Percentiles rank a stretch among this genome's conserved stretches.
Evolutionary conservation across 2,113 vertebrate species (phyloP).

Genomic region (Cephalopholis sonnerati): DNA sequence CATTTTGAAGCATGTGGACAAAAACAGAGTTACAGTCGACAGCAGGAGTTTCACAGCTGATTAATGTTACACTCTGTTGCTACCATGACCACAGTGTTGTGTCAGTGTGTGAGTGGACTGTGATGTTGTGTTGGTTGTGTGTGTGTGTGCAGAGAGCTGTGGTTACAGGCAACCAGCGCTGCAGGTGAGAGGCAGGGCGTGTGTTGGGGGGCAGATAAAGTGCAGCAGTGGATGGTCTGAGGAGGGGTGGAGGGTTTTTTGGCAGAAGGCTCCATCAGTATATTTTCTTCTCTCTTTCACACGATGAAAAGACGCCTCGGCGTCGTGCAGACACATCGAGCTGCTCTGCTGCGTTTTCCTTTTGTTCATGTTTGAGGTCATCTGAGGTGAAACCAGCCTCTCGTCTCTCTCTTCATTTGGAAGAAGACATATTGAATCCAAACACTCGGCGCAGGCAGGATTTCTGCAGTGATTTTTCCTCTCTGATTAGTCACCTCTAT

Average conservation of each 20-base stretch:
- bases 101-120: too few species aligned
- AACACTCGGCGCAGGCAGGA: constrained; percentile 7
- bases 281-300: background rate
- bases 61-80: too few species aligned
- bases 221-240: constrained; percentile 13
- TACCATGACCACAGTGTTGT: too few species aligned
- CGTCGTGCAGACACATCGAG: background rate
- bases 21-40: background rate
- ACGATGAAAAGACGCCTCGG: background rate
- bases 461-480: constrained; percentile 34
- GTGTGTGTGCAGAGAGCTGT: constrained; percentile 18
- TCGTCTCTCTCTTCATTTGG: background rate
- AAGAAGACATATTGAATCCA: background rate
- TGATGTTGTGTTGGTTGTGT: background rate
- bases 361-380: constrained; percentile 20
- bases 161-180: constrained; percentile 16
- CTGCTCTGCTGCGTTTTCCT: background rate
- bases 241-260: background rate
- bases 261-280: background rate
- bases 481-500: constrained; percentile 52
- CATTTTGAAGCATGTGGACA: background rate
- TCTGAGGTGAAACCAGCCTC: constrained; percentile 40
- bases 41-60: background rate
- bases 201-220: background rate
- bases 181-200: constrained; percentile 33